These are phyloP conservation scores for Tachycineta bicolor DNA, from an alignment of 2,113 vertebrate genomes.

Conservation along the genomic window DNA sequence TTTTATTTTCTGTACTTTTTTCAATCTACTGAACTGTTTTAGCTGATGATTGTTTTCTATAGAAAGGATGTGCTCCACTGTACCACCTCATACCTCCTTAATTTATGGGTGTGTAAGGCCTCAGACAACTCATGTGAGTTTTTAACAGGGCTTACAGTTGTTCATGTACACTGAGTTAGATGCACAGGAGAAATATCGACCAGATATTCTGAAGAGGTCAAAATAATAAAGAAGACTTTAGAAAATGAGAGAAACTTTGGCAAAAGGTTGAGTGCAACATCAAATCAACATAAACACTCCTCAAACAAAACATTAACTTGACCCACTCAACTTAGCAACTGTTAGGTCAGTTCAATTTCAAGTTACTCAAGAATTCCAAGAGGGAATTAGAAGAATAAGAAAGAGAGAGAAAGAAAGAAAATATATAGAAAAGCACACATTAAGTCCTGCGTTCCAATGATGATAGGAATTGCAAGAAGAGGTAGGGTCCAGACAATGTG, in stretches of 20 bases:
- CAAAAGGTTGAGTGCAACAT: too few relatives aligned
- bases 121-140: fast-evolving
- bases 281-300: too few relatives aligned
- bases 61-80: not conserved
- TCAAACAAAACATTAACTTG: too few relatives aligned
- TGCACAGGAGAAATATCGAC: too few relatives aligned
- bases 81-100: too few relatives aligned
- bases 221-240: too few relatives aligned
- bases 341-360: not conserved
- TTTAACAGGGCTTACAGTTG: not conserved
- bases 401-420: not conserved
- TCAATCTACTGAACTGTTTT: not conserved
- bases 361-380: not conserved
- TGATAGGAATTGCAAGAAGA: not conserved
- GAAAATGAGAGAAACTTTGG: too few relatives aligned
- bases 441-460: not conserved
- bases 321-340: not conserved
- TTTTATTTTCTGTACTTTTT: not conserved
- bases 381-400: not conserved
- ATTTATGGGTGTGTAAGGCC: not conserved
- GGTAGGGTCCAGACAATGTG: not conserved
- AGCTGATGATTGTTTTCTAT: not conserved
- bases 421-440: not conserved
- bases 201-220: too few relatives aligned
- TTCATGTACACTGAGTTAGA: too few relatives aligned